Conservation (phyloP, 2,113 vertebrate genomes). For the Scomber colias region DNA sequence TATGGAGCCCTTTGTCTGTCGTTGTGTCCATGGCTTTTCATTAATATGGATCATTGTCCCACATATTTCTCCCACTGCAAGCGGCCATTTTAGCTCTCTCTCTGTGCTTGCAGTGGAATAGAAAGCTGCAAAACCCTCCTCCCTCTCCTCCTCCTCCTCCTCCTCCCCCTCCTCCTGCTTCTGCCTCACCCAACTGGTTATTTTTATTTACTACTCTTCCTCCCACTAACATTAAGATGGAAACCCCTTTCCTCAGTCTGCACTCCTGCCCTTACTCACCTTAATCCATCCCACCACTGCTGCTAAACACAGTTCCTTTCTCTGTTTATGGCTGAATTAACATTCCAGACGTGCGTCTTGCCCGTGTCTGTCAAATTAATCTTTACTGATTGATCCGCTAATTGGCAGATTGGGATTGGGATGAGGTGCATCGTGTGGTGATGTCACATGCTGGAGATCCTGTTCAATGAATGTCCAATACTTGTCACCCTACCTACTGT, state of each 20-base stretch:
- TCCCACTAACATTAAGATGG: conserved; percentile 62
- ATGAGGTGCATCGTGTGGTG: conserved; percentile 21
- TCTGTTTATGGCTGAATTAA: conserved; percentile 66
- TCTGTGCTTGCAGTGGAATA: conserved; percentile 52
- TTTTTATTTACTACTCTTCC: conserved; percentile 59
- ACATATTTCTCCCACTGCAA: conserved; percentile 57
- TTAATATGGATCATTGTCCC: conserved; percentile 67
- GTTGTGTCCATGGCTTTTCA: conserved; percentile 63
- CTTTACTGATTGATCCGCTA: conserved; percentile 57
- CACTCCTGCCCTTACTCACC: conserved; percentile 50
- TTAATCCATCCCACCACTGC: conserved; percentile 63
- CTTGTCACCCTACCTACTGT: conserved; percentile 49
- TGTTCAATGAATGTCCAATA: conserved; percentile 50
- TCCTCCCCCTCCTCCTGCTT: conserved; percentile 25
- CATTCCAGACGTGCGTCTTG: conserved; percentile 59
- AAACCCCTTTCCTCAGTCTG: conserved; percentile 47
- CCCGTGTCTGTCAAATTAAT: conserved; percentile 60
- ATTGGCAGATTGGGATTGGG: conserved; percentile 60
- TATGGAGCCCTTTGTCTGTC: conserved; percentile 61
- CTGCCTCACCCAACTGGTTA: conserved; percentile 49
- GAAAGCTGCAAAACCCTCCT: conserved; percentile 36
- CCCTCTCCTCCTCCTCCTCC: neutral
- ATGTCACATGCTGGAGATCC: conserved; percentile 54
- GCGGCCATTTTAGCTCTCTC: conserved; percentile 52
- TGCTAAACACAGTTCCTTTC: conserved; percentile 51